These are phyloP conservation scores for Hirundichthys speculiger DNA, from an alignment of 2,113 vertebrate genomes.

Conservation along the genomic window DNA sequence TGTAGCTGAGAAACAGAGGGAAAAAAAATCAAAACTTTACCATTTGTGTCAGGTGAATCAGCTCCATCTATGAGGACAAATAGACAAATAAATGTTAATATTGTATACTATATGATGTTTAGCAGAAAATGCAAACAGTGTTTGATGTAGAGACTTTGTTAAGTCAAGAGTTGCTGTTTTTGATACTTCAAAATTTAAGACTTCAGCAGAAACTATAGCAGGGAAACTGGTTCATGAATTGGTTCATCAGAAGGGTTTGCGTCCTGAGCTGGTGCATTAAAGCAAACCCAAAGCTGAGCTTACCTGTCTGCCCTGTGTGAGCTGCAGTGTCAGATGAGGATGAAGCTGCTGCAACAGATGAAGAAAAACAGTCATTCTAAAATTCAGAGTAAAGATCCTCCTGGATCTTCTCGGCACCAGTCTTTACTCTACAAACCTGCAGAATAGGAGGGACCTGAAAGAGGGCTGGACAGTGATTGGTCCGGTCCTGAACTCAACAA, in stretches of 20 bases:
- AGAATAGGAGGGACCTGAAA: slow-evolving; percentile 29
- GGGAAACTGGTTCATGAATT: no score
- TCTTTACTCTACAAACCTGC: slow-evolving; percentile 21
- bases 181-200: no score
- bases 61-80: slow-evolving; percentile 22
- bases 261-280: no score
- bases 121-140: not conserved
- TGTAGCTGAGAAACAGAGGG: not conserved
- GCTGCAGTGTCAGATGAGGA: slow-evolving; percentile 13
- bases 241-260: no score
- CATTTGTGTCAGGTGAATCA: slow-evolving; percentile 32
- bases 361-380: not conserved
- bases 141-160: not conserved
- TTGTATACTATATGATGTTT: not conserved
- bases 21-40: not conserved
- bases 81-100: not conserved
- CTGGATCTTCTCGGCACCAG: not conserved
- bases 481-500: slow-evolving; percentile 32
- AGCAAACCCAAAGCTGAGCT: not conserved
- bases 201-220: no score
- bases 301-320: slow-evolving; percentile 42
- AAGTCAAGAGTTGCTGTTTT: no score
- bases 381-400: not conserved
- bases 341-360: slow-evolving; percentile 9
- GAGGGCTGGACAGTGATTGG: slow-evolving; percentile 22